These are phyloP conservation scores for Petromus typicus DNA, from an alignment of 2,113 vertebrate genomes.

Conservation along the genomic window DNA sequence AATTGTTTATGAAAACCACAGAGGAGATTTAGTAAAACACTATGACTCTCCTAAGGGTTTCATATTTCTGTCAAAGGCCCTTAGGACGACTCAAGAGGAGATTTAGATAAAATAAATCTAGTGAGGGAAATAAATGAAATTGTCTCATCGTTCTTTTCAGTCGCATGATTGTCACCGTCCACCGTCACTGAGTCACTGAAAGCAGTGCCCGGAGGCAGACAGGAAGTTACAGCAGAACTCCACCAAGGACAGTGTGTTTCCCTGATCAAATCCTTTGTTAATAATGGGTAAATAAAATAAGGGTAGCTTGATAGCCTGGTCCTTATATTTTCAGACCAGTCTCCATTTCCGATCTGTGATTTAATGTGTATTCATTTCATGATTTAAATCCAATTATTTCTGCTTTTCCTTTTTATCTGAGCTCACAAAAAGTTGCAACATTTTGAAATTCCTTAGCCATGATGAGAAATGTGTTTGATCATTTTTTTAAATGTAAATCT, in stretches of 20 bases:
- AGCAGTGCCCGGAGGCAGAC: neutral
- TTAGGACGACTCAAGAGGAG: slow-evolving; percentile 30
- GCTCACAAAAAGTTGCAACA: neutral
- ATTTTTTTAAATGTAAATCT: no score
- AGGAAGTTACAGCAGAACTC: neutral
- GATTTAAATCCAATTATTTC: neutral
- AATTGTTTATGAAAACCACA: slow-evolving; percentile 61
- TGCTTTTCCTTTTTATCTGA: neutral
- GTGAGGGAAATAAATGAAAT: slow-evolving; percentile 32
- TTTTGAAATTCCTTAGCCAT: neutral
- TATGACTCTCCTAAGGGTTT: slow-evolving; percentile 61
- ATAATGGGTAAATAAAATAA: neutral
- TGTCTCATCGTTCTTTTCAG: neutral
- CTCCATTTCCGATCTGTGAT: neutral
- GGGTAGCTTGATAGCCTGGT: neutral
- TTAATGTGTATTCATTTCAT: neutral
- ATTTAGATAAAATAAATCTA: slow-evolving; percentile 56
- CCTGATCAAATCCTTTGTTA: neutral
- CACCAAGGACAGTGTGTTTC: neutral
- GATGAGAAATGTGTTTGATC: neutral
- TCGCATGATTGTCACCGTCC: slow-evolving; percentile 7
- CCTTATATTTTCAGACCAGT: neutral
- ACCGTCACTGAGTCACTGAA: neutral
- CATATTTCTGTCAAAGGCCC: slow-evolving; percentile 50
- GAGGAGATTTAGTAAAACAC: slow-evolving; percentile 58